These are phyloP conservation scores for Synergus itoensis DNA, from an alignment of 2,888 invertebrate species.

Conservation along the genomic window DNA sequence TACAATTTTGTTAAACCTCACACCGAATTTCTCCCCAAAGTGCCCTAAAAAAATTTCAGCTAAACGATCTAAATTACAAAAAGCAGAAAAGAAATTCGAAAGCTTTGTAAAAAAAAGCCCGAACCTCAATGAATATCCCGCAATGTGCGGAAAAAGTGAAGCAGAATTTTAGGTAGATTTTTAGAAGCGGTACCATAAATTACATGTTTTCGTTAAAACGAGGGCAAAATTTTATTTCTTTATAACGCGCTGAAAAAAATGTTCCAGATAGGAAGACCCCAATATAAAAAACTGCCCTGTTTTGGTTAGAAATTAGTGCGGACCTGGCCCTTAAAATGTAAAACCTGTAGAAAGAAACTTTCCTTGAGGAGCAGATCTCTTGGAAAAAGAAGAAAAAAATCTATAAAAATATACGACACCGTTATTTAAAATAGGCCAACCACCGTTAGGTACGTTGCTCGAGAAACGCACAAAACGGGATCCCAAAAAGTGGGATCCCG, in stretches of 20 bases:
- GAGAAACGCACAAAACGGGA: conserved; percentile 68
- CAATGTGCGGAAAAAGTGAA: conserved; percentile 43
- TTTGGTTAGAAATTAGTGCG: conserved; percentile 74
- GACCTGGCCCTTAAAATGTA: conserved; percentile 49
- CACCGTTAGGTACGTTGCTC: conserved; percentile 63
- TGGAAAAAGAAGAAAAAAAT: conserved; percentile 56
- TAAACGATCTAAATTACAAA: conserved; percentile 23
- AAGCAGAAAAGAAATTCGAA: conserved; percentile 12
- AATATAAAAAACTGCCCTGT: conserved; percentile 70
- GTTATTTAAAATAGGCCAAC: conserved; percentile 73
- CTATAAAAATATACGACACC: conserved; percentile 74
- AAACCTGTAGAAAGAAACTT: conserved; percentile 60
- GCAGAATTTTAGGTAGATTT: conserved; percentile 43
- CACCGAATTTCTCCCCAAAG: not conserved
- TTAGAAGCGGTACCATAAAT: conserved; percentile 47
- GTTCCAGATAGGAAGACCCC: conserved; percentile 61
- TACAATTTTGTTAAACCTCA: conserved; percentile 35
- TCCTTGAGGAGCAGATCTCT: conserved; percentile 5
- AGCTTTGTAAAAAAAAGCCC: conserved; percentile 5
- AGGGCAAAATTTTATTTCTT: conserved; percentile 66
- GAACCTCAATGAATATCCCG: conserved; percentile 37
- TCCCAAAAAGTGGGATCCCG: conserved; percentile 69
- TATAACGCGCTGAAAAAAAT: conserved; percentile 62
- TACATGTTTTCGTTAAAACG: conserved; percentile 40
- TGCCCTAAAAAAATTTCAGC: conserved; percentile 4